Percentiles rank a stretch among this genome's conserved stretches.
Evolutionary conservation across 37 sponge, comb jelly and placozoan species (phyloP).

Genomic region (Bolinopsis microptera): DNA sequence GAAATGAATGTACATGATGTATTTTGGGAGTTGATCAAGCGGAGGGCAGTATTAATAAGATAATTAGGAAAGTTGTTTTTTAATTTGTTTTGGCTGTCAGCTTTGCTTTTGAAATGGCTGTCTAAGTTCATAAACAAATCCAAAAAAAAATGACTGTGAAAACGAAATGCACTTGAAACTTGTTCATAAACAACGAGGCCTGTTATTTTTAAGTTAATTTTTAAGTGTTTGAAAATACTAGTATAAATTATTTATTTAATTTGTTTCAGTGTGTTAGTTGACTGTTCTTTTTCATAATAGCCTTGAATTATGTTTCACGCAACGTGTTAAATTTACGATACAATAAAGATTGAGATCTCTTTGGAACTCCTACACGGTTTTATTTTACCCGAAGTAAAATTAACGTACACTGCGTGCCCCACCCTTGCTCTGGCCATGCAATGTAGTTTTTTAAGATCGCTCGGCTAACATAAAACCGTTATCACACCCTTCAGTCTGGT

Average conservation of each 20-base stretch:
- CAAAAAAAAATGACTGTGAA: not conserved
- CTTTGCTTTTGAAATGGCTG: not conserved
- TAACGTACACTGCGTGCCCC: too few species aligned
- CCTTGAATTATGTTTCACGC: too few species aligned
- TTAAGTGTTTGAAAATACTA: slow-evolving; percentile 13
- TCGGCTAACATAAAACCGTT: too few species aligned
- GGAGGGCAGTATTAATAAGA: not conserved
- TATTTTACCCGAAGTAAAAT: too few species aligned
- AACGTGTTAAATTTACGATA: too few species aligned
- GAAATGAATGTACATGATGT: not conserved
- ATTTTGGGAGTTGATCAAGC: not conserved
- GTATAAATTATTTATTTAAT: slow-evolving; percentile 21
- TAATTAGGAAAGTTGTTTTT: not conserved
- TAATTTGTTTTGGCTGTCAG: not conserved
- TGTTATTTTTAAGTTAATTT: slow-evolving; percentile 32
- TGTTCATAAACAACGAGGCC: not conserved
- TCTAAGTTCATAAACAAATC: not conserved
- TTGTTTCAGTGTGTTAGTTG: not conserved
- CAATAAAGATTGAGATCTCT: too few species aligned
- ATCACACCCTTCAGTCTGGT: too few species aligned
- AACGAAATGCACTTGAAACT: not conserved
- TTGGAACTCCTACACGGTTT: too few species aligned
- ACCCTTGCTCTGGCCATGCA: too few species aligned
- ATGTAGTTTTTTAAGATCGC: too few species aligned
- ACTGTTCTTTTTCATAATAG: not conserved